phyloP scores from a whole-genome alignment of 2,113 vertebrate genomes.

The Phrynosoma platyrhinos region DNA sequence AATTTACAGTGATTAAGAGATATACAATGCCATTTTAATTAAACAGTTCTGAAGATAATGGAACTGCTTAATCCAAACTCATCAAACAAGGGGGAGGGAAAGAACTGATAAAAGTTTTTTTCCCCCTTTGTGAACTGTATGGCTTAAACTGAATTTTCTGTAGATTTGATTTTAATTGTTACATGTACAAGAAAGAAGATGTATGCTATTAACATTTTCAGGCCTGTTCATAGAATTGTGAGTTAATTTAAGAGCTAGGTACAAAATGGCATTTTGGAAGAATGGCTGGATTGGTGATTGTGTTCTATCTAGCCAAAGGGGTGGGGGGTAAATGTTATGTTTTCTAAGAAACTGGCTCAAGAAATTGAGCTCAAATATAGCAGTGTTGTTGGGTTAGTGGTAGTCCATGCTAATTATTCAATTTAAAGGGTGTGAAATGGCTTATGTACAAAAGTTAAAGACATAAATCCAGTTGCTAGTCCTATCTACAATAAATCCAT shows the following conservation, averaged over 20 bases:
- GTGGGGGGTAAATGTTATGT: too few relatives aligned
- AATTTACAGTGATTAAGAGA: not conserved
- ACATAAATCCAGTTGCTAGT: too few relatives aligned
- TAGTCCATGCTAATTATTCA: too few relatives aligned
- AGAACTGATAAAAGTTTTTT: slow-evolving; percentile 3
- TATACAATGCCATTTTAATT: not conserved
- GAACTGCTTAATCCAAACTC: not conserved
- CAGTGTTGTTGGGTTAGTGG: too few relatives aligned
- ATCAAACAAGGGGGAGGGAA: not conserved
- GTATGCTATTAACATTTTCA: not conserved
- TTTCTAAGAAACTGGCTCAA: too few relatives aligned
- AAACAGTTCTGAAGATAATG: not conserved
- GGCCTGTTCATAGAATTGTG: not conserved
- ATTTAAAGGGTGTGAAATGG: too few relatives aligned
- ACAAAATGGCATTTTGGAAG: too few relatives aligned
- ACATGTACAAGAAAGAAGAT: slow-evolving; percentile 1
- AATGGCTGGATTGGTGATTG: too few relatives aligned
- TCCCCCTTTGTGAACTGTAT: not conserved
- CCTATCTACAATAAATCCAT: too few relatives aligned
- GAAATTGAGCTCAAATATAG: too few relatives aligned
- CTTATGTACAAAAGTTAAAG: too few relatives aligned
- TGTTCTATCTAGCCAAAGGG: too few relatives aligned
- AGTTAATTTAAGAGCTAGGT: not conserved
- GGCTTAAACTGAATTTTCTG: not conserved
- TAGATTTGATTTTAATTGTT: not conserved